These are phyloP conservation scores for Acanthurus lineatus DNA, from an alignment of 2,797 vertebrate genomes.

Conservation along the genomic window DNA sequence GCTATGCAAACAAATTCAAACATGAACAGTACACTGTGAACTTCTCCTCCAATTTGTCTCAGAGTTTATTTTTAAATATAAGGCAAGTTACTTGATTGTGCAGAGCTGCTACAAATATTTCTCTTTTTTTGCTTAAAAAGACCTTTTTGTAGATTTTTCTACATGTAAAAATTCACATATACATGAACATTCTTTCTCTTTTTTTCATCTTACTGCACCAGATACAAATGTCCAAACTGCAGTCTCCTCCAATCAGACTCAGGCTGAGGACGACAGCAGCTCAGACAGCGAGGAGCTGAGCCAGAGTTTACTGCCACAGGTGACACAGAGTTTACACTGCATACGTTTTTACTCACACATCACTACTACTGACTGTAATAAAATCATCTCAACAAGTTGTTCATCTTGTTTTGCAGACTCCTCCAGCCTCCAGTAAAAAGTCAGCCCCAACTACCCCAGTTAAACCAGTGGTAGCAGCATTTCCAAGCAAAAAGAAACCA, in stretches of 20 bases:
- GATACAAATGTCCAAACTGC: conserved; percentile 5
- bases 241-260: background rate
- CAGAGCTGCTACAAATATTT: background rate
- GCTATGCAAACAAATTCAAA: too few relatives aligned
- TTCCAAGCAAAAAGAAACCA: conserved; percentile 19
- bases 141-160: background rate
- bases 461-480: conserved; percentile 1
- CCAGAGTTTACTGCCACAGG: conserved; percentile 63
- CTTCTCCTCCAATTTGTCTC: background rate
- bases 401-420: conserved; percentile 20
- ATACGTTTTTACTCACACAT: background rate
- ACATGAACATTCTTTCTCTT: background rate
- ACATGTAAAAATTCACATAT: background rate
- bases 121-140: background rate
- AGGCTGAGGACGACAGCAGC: conserved; percentile 12
- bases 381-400: background rate
- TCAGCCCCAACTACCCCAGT: background rate
- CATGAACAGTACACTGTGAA: background rate
- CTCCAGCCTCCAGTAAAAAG: conserved; percentile 1
- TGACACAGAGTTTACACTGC: background rate
- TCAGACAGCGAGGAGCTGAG: conserved; percentile 33
- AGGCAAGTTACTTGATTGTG: background rate
- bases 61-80: background rate
- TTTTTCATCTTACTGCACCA: conserved; percentile 2
- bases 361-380: too few relatives aligned